These are phyloP conservation scores for Druceiella hillmani DNA, from an alignment of 2,888 invertebrate genomes.

Conservation along the genomic window DNA sequence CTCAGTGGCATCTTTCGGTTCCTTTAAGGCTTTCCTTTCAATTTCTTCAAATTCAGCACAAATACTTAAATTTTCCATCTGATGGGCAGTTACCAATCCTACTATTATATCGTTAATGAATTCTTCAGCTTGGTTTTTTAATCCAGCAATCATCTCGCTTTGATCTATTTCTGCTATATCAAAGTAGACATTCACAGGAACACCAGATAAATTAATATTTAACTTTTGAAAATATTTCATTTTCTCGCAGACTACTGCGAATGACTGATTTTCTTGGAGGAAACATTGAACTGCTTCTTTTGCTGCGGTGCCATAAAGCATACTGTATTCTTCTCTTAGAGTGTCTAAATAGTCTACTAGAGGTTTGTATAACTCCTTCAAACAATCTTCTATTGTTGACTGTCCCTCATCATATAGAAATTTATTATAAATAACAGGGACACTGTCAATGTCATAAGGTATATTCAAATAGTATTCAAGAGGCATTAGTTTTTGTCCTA, in stretches of 20 bases:
- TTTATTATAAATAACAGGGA: slow-evolving; percentile 54
- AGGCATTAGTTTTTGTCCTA: slow-evolving; percentile 55
- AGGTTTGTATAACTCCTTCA: slow-evolving; percentile 52
- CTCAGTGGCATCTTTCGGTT: slow-evolving; percentile 75
- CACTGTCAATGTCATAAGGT: slow-evolving; percentile 40
- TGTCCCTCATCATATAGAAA: slow-evolving; percentile 51
- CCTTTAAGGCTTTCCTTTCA: slow-evolving; percentile 59
- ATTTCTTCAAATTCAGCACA: slow-evolving; percentile 69
- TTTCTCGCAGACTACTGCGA: slow-evolving; percentile 55
- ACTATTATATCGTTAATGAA: slow-evolving; percentile 57
- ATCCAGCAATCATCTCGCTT: slow-evolving; percentile 54
- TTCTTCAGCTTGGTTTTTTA: slow-evolving; percentile 53
- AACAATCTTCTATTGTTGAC: slow-evolving; percentile 42
- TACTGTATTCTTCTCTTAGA: slow-evolving; percentile 51
- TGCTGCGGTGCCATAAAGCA: slow-evolving; percentile 49
- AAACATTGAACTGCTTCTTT: slow-evolving; percentile 42
- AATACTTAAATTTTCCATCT: slow-evolving; percentile 60
- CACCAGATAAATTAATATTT: slow-evolving; percentile 54
- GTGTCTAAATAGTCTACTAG: slow-evolving; percentile 49
- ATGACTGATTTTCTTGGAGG: slow-evolving; percentile 47
- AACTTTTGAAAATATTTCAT: slow-evolving; percentile 57
- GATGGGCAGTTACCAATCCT: slow-evolving; percentile 59
- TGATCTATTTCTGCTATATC: slow-evolving; percentile 59
- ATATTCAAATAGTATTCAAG: slow-evolving; percentile 48
- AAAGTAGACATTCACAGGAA: slow-evolving; percentile 64